Base-by-base conservation (phyloP, 2,797 vertebrate species). In the Phylloscopus collybita region DNA sequence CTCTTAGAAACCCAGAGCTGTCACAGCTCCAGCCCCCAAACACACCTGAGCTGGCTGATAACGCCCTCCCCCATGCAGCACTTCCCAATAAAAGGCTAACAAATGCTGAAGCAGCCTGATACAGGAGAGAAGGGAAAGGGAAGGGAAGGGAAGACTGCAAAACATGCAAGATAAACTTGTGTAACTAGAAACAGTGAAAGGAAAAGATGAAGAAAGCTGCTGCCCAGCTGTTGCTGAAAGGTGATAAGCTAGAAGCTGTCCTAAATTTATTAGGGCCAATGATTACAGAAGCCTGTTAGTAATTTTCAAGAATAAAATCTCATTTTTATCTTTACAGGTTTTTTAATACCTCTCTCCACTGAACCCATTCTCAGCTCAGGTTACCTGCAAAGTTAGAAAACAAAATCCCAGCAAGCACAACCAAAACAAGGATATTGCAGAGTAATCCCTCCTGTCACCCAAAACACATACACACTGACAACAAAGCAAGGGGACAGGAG, bases 161-260 rank as follows among this genome's bases (percentile, higher is more conserved):
- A 90, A 79, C 50, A 38, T 5, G 32, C 18, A 13, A 78, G 64
- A 91, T 80, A 88, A 94, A 75, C 10, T 85, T 44, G 42, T 20
- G 2, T 17, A 88, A 88, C 49, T 53, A 70, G 51, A 87, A 94
- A 91, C 61, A 86, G 54, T 22, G 34, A 60, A 90, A 73, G 86
- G 66, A 89, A 62, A 90, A 78, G 38, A 82, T 25, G 38, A 89
- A 94, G 84, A 87, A 95, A 87, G 25, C 45, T 73, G 78, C 54
- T 62, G 60, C 51, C 67, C 64, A 64, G 56, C 56, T 79, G 56
- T 18, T 73, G 86, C 57, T 45, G 44, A 34, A 86, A 79, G 10
- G 32, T 9, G 87, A 64, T 81, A 92, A 92, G 32, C 26, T 29
- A 73, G 38, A 76, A 90, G 34, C 16, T 1, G 0, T 17, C 64